Evolutionary conservation across 1,140 invertebrate species (phyloP).

Genomic region (Melanaphis sacchari): DNA sequence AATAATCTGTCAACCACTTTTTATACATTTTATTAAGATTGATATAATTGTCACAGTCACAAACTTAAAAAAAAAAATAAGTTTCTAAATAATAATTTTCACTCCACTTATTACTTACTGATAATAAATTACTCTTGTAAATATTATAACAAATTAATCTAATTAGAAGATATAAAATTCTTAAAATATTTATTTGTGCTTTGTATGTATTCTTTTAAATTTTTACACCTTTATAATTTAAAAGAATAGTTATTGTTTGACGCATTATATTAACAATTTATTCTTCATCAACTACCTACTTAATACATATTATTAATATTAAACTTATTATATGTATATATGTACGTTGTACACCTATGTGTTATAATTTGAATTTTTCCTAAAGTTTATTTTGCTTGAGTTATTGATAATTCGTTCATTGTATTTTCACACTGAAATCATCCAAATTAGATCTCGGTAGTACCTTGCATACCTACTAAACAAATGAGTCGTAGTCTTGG

Average conservation of each 20-base stretch:
- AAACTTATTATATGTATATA: neutral
- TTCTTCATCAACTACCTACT: no score
- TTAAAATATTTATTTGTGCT: neutral
- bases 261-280: no score
- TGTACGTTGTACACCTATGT: neutral
- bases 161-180: neutral
- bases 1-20: constrained; percentile 14
- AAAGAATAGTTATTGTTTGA: neutral
- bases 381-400: neutral
- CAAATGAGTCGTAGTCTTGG: neutral
- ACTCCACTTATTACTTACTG: neutral
- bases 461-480: neutral
- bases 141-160: neutral
- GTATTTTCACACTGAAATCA: neutral
- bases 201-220: neutral
- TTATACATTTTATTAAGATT: constrained; percentile 36
- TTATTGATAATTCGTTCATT: neutral
- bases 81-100: neutral
- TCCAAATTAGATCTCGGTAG: neutral
- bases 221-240: neutral
- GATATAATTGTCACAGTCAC: constrained; percentile 6
- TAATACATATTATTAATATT: neutral
- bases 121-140: neutral
- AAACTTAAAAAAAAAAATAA: neutral
- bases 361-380: neutral